Conservation (phyloP, 2,113 vertebrate genomes). For the Noctilio leporinus region DNA sequence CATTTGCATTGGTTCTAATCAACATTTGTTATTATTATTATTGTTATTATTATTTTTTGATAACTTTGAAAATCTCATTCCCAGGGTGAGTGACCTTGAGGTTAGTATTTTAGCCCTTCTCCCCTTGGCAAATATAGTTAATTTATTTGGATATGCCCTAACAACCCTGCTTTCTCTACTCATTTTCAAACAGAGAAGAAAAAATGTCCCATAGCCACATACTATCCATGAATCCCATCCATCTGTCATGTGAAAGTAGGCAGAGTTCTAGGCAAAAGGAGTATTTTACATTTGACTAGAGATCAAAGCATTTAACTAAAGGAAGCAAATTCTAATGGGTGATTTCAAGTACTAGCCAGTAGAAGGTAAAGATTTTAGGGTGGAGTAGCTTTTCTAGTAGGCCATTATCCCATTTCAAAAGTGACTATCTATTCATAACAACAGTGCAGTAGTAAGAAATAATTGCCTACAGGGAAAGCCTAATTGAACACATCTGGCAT, state of each 20-base stretch:
- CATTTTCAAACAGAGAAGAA: neutral
- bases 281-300: neutral
- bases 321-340: neutral
- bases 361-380: neutral
- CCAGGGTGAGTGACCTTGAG: neutral
- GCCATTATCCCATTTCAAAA: neutral
- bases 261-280: neutral
- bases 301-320: neutral
- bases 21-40: no score
- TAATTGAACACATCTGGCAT: neutral
- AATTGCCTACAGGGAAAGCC: no score
- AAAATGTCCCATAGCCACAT: neutral
- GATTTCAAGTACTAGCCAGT: neutral
- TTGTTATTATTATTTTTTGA: no score
- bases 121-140: neutral
- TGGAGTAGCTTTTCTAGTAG: neutral
- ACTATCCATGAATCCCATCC: fast-evolving
- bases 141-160: neutral
- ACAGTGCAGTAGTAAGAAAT: neutral
- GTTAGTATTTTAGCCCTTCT: neutral
- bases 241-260: neutral
- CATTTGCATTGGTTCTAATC: neutral
- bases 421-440: neutral
- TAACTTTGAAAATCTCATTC: neutral
- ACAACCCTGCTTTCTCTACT: neutral